These are phyloP conservation scores for Adineta ricciae DNA, from an alignment of 2,888 invertebrate species.

Conservation along the genomic window DNA sequence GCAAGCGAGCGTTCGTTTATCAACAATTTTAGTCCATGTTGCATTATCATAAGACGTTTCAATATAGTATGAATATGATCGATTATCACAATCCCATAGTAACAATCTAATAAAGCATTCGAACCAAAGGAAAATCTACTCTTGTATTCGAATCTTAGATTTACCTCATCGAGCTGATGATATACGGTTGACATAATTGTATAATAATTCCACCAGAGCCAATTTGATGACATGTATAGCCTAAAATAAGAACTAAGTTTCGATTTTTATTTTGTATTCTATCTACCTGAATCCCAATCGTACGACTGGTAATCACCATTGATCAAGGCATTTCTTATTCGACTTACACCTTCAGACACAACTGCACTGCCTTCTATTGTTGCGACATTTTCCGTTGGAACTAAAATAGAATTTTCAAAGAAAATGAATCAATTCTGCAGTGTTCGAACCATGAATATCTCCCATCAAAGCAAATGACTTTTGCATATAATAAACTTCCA, in stretches of 20 bases:
- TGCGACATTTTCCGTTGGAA: constrained; percentile 80
- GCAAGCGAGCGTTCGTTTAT: constrained; percentile 73
- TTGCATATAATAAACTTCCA: constrained; percentile 25
- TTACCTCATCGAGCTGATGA: constrained; percentile 71
- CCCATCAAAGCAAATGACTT: constrained; percentile 17
- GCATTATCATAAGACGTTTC: constrained; percentile 51
- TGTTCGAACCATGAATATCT: constrained; percentile 12
- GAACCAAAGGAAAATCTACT: too few relatives aligned
- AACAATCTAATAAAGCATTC: too few relatives aligned
- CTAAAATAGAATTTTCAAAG: constrained; percentile 47
- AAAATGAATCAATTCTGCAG: too few relatives aligned
- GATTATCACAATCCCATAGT: constrained; percentile 77
- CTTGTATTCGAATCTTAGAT: too few relatives aligned
- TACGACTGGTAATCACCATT: constrained; percentile 89
- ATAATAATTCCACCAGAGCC: constrained; percentile 86
- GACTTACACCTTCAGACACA: constrained; percentile 87
- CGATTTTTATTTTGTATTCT: not conserved
- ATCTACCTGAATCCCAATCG: constrained; percentile 79
- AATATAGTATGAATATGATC: constrained; percentile 52
- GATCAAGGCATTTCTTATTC: constrained; percentile 80
- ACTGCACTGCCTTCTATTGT: constrained; percentile 76
- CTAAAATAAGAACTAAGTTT: not conserved
- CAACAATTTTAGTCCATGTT: constrained; percentile 63
- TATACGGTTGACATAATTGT: constrained; percentile 87
- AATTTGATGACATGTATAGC: constrained; percentile 46